Evolutionary conservation across 2,888 invertebrate genomes (phyloP), one percentile per base, ranked within the genome.

Genomic region (Chloroclystis v-ata): DNA sequence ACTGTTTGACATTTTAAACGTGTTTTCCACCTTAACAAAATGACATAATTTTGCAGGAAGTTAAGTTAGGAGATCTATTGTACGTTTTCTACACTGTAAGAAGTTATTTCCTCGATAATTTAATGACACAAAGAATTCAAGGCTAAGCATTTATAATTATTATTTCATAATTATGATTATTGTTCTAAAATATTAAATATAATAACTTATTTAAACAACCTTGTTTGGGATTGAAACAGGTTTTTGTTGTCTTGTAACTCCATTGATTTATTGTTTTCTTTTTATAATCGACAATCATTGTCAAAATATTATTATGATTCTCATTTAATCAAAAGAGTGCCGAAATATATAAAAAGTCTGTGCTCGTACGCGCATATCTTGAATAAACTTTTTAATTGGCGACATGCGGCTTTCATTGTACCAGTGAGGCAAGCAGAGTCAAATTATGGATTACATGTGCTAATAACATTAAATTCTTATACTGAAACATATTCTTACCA

Each of bases 21-120:
- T 50, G 56, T 55, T 55, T 56, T 46, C 49, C 49, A 51, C 38
- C 20, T 14, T 42, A 30, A 53, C 35, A 47, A 43, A 47, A 57
- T 59, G 54, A 59, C 60, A 56, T 59, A 59, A 59, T 49, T 56
- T 52, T 49, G 45, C 43, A 61, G 59, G 56, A 59, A 57, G 57
- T 54, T 43, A 4, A 13, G n/a, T n/a, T n/a, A 32, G 30, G 10
- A 30, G 28, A 37, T 26, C 42, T 56, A 52, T 54, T 53, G 44
- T 45, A 42, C 51, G 54, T 52, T 57, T 55, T 55, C 38, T 52
- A 49, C 44, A 37, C 33, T 41, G 49, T 33, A 29, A 11, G 32
- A 30, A 41, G 40, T 37, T 43, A 54, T 59, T 54, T 59, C 55
- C 57, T 55, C 42, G 54, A 54, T 56, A 52, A 52, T 45, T 20